Evolutionary conservation across 2,113 vertebrate genomes (phyloP), one percentile per base, ranked within the genome.

Genomic region (cattle (Bos taurus)): DNA sequence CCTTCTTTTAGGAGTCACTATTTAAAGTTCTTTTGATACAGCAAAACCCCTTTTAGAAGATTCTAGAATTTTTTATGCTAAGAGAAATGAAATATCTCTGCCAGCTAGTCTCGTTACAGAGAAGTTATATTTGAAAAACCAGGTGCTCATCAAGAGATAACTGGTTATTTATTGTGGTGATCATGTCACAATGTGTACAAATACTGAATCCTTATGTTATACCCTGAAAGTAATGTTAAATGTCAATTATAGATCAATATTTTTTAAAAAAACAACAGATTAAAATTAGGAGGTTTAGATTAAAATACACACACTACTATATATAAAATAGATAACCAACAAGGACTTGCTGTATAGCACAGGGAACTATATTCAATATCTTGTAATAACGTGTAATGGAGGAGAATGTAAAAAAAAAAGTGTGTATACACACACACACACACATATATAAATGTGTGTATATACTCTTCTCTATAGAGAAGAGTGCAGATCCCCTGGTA

Each of bases 11-110:
- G 8, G 23, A 67, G 74, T 74, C 6, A 54, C 8, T 62, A 28
- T 81, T 52, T 87, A 23, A 36, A 78, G 30, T 59, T 84, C 5
- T 62, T 97, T 84, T 17, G 9, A 43, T 54, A 85, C 77, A 71
- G 81, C 33, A 95, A 96, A 89, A 95, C 6, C 11, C 26, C 2
- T 90, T 77, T 94, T 83, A 48, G 33, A 97, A 97, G 40, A 80
- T 90, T 87, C 57, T 60, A 26, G 33, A 86, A 88, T 43, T 74
- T 54, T 77, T 64, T 40, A 36, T 40, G 33, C 9, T n/a, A 78
- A 36, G 30, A 81, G 30, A 92, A 78, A 71, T 86, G 33, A 86
- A 95, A 50, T 15, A 67, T 64, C 30, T 90, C 23, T 83, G 36
- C 3, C 57, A 95, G 16, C 59, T 89, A 93, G 78, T 46, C n/a